Conservation (phyloP, 2,113 vertebrate species). For the Lepus americanus region DNA sequence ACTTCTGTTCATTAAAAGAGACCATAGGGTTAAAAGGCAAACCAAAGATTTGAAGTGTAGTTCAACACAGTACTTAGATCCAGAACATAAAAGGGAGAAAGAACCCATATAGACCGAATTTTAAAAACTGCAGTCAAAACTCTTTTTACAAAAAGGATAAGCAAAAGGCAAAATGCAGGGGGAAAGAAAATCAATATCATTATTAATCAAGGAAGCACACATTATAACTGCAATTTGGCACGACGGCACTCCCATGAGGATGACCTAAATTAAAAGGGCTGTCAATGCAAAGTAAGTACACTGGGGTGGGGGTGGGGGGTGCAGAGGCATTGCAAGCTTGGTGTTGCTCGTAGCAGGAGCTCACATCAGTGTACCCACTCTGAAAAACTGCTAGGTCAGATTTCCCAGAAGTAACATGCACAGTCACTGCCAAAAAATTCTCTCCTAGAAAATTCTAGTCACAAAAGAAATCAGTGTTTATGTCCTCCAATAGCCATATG, state of each 20-base stretch:
- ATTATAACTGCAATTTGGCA: slow-evolving; percentile 3
- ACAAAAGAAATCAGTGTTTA: slow-evolving; percentile 26
- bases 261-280: not conserved
- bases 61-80: not conserved
- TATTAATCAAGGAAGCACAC: not conserved
- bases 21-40: not conserved
- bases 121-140: not conserved
- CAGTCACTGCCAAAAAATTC: not conserved
- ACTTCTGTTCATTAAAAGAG: too few species aligned
- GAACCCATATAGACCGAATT: not conserved
- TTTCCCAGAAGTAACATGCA: not conserved
- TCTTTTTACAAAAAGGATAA: not conserved
- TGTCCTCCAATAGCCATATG: not conserved
- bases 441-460: slow-evolving; percentile 2
- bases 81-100: slow-evolving; percentile 10
- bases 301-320: too few species aligned
- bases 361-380: not conserved
- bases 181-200: not conserved
- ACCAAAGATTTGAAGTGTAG: not conserved
- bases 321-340: too few species aligned
- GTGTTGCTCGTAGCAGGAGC: not conserved
- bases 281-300: not conserved
- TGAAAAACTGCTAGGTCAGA: not conserved
- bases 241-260: not conserved
- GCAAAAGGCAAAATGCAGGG: not conserved